phyloP scores from a whole-genome alignment of 2,888 invertebrate species.

The Catocala nupta region DNA sequence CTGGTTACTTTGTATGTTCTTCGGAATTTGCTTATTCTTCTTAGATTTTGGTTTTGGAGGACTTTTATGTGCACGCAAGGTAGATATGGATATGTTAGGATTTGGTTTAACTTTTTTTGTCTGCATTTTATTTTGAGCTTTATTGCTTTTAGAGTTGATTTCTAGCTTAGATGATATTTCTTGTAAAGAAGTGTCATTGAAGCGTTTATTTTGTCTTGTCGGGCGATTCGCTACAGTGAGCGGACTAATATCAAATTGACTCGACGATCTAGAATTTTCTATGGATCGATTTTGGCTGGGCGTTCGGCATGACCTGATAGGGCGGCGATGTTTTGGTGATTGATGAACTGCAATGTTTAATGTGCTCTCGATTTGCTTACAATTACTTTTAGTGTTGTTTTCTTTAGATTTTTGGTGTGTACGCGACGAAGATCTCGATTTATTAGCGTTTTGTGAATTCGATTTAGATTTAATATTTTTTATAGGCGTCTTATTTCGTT shows the following conservation, averaged over 20 bases:
- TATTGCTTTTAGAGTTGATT: background rate
- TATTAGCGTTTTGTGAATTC: constrained; percentile 15
- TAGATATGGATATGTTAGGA: background rate
- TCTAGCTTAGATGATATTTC: background rate
- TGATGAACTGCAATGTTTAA: constrained; percentile 16
- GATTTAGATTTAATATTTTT: constrained; percentile 22
- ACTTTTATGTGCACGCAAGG: background rate
- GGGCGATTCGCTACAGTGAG: constrained; percentile 50
- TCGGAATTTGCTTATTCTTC: background rate
- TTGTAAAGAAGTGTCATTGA: constrained; percentile 25
- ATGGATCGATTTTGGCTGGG: constrained; percentile 32
- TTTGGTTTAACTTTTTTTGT: background rate
- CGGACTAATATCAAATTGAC: constrained; percentile 42
- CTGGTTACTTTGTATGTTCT: background rate
- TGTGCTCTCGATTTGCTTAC: constrained; percentile 11
- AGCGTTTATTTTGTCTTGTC: constrained; percentile 35
- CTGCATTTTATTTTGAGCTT: background rate
- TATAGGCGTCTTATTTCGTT: constrained; percentile 13
- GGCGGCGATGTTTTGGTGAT: constrained; percentile 36
- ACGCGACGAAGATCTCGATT: constrained; percentile 13
- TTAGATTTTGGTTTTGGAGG: background rate
- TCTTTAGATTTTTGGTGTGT: constrained; percentile 17
- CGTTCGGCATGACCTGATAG: constrained; percentile 47
- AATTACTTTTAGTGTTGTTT: background rate
- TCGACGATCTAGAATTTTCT: constrained; percentile 27